Base-by-base conservation (phyloP, 2,113 vertebrate genomes). In the Lates calcarifer region DNA sequence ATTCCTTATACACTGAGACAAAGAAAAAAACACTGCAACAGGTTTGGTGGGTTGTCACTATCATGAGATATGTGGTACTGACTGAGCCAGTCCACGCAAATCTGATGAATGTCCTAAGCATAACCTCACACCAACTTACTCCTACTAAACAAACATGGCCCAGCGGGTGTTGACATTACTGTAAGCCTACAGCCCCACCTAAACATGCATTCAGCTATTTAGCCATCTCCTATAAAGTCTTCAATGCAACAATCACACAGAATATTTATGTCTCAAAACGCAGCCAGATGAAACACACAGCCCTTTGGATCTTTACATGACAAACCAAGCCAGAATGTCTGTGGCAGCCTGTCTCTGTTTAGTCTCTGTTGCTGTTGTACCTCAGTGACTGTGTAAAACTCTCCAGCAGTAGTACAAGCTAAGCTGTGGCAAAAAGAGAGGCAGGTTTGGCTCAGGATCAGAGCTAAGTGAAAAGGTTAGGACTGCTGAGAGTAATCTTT, bases 401-500 rank as follows among this genome's bases (percentile, higher is more conserved):
- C 41, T 79, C 37, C 33, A 68, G 47, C 57, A 67, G 69, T 69
- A 39, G 60, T 45, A 85, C 60, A 78, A 74, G 79, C 64, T 86
- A 70, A 83, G 81, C 83, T 56, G 35, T 74, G 55, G 77, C 61
- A 82, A 81, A 87, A 83, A 91, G 83, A 90, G 66, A 85, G 84
- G 69, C 86, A 74, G 72, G 80, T 82, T 83, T 91, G 86, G 89
- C 87, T 85, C 53, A 57, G 84, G 91, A 95, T 94, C 92, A 93
- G 91, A 95, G 91, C 81, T 41, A 80, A 79, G 80, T 79, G 83
- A 90, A 95, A 96, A 95, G 95, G 95, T 95, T 95, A 95, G 89
- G 49, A 91, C 90, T 85, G 87, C 93, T 91, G 94, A 89, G 93
- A 90, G 82, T 87, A 91, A 93, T 94, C 93, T 94, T 92, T 92